phyloP scores from a whole-genome alignment of 1,140 invertebrate genomes.

The Monochamus saltuarius region DNA sequence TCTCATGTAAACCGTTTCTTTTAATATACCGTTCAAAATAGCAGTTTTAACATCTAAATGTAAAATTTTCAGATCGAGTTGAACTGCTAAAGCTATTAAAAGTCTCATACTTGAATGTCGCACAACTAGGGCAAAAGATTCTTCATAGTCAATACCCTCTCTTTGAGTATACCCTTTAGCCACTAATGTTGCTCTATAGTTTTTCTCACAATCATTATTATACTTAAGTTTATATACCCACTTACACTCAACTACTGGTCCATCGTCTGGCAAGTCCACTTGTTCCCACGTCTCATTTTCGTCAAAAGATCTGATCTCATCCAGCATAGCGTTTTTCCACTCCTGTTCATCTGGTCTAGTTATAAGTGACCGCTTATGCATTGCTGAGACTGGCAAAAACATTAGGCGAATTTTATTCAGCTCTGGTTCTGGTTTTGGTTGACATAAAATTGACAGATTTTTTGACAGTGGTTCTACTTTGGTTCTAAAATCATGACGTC shows the following conservation, averaged over 20 bases:
- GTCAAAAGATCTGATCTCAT: constrained; percentile 42
- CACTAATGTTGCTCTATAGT: no score
- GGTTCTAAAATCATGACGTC: no score
- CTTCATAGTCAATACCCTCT: no score
- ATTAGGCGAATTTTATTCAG: no score
- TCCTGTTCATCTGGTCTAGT: constrained; percentile 30
- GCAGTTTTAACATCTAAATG: constrained; percentile 11
- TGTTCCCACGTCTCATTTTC: constrained; percentile 46
- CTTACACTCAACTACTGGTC: constrained; percentile 33
- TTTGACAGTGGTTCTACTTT: no score
- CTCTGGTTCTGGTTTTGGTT: no score
- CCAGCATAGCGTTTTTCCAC: constrained; percentile 36
- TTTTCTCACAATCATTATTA: constrained; percentile 49
- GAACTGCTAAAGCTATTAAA: neutral
- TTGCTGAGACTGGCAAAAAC: no score
- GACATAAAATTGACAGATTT: no score
- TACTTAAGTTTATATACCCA: constrained; percentile 46
- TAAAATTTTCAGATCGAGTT: neutral
- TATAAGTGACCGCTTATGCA: no score
- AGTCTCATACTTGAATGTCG: neutral
- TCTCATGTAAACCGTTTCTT: constrained; percentile 7
- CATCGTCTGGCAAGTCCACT: no score
- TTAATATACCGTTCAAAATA: constrained; percentile 5
- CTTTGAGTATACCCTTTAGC: no score
- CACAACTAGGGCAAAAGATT: neutral